Evolutionary conservation across 2,888 invertebrate species (phyloP).

Genomic region (Alloplasta piceator): DNA sequence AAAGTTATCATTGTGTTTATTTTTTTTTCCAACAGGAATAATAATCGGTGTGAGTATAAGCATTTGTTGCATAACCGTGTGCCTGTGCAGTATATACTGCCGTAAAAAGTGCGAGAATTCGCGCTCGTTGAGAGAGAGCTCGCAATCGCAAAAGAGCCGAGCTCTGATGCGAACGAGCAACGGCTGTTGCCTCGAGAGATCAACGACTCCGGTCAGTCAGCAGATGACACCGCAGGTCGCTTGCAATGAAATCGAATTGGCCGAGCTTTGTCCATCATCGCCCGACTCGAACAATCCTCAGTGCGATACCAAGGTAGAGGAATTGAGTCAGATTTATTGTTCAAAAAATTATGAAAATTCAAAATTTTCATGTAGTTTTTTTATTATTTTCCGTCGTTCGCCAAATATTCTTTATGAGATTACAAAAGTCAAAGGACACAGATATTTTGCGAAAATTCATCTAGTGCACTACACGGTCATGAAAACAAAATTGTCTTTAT

Average conservation of each 20-base stretch:
- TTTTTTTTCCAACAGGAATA: constrained; percentile 76
- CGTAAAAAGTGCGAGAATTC: constrained; percentile 78
- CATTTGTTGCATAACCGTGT: constrained; percentile 81
- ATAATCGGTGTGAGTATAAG: constrained; percentile 83
- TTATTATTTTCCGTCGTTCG: no score
- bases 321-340: neutral
- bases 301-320: constrained; percentile 86
- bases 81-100: constrained; percentile 81
- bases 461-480: no score
- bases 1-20: neutral
- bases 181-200: constrained; percentile 78
- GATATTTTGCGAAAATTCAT: no score
- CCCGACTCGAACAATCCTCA: constrained; percentile 80
- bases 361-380: no score
- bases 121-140: constrained; percentile 75
- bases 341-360: no score
- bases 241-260: constrained; percentile 80
- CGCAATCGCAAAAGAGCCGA: constrained; percentile 76
- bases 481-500: no score
- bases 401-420: neutral
- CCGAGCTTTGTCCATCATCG: constrained; percentile 81
- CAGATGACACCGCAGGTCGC: constrained; percentile 70
- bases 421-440: constrained; percentile 1
- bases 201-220: constrained; percentile 76
- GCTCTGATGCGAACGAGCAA: constrained; percentile 76